Conservation (phyloP, 2,113 vertebrate species). For the Gymnorhina tibicen region DNA sequence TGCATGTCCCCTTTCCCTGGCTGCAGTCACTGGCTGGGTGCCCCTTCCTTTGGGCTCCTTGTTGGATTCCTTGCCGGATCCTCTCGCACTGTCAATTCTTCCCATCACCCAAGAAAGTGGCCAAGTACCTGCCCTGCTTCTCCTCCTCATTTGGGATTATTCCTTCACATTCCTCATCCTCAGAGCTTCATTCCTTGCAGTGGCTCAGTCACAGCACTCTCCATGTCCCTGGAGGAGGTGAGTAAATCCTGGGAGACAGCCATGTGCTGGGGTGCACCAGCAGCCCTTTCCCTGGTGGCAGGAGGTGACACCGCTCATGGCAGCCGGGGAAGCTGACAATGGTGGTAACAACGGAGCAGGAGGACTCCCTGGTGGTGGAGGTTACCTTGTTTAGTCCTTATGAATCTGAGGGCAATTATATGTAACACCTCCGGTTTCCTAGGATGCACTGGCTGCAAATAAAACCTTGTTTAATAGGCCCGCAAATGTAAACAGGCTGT, state of each 20-base stretch:
- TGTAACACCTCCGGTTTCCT: not conserved
- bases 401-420: not conserved
- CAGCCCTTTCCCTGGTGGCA: not conserved
- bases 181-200: not conserved
- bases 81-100: not conserved
- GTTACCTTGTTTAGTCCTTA: not conserved
- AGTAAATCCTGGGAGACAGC: not conserved
- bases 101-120: not conserved
- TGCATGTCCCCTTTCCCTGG: accelerated
- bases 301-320: not conserved
- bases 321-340: not conserved
- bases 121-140: not conserved
- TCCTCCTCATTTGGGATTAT: not conserved
- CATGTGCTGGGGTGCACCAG: accelerated
- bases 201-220: not conserved
- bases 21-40: accelerated
- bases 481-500: not conserved
- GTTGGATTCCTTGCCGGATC: not conserved
- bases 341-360: not conserved
- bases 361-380: not conserved
- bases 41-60: not conserved
- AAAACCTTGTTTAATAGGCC: constrained; percentile 12
- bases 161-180: not conserved
- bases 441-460: not conserved
- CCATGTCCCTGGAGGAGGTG: not conserved